phyloP scores from a whole-genome alignment of 2,888 invertebrate genomes.

The Lasioglossum calceatum region DNA sequence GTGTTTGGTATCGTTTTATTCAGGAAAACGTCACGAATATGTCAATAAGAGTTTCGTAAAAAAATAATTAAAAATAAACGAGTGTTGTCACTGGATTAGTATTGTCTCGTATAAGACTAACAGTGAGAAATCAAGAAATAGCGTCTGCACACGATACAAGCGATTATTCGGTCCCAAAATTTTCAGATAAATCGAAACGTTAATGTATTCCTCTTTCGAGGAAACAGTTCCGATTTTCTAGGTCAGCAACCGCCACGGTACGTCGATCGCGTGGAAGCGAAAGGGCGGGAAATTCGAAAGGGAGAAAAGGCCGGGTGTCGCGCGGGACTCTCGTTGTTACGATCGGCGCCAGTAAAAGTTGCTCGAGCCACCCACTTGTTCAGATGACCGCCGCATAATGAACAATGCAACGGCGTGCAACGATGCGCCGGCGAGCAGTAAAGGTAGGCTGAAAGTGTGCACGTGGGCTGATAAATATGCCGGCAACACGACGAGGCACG shows the following conservation, averaged over 20 bases:
- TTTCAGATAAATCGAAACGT: too few species aligned
- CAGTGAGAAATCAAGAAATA: too few species aligned
- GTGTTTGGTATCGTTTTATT: too few species aligned
- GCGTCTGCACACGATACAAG: too few species aligned
- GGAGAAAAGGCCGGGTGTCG: not conserved
- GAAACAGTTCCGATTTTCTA: not conserved
- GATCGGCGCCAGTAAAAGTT: constrained; percentile 43
- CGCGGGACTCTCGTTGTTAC: constrained; percentile 9
- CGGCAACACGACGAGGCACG: constrained; percentile 55
- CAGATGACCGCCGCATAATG: constrained; percentile 46
- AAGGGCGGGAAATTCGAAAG: constrained; percentile 3
- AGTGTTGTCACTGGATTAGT: too few species aligned
- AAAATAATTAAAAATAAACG: too few species aligned
- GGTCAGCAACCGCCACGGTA: not conserved
- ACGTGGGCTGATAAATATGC: constrained; percentile 65
- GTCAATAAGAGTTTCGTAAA: too few species aligned
- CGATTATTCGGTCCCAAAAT: too few species aligned
- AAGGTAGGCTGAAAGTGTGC: constrained; percentile 53
- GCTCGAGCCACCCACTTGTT: constrained; percentile 25
- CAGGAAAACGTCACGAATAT: too few species aligned
- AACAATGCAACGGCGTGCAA: constrained; percentile 50
- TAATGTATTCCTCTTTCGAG: not conserved
- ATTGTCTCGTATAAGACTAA: too few species aligned
- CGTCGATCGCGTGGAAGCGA: not conserved
- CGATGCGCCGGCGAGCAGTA: constrained; percentile 48